Base-by-base conservation (phyloP, 2,113 vertebrate genomes). In the Danio rerio region DNA sequence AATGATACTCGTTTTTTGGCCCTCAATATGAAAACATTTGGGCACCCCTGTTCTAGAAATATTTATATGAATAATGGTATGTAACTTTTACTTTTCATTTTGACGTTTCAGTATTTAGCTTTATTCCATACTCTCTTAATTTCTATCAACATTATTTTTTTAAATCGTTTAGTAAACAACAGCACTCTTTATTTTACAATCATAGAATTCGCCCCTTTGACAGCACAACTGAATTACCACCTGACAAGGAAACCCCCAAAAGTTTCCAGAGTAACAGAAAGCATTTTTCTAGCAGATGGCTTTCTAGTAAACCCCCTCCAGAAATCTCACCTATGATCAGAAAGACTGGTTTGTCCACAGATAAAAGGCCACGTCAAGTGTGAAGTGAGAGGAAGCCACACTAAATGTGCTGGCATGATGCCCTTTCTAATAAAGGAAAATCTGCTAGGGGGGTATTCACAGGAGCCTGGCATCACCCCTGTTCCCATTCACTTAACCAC, bases 401-500 rank as follows among this genome's bases (percentile, higher is more conserved):
- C n/a, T 20, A 45, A 61, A 15, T 6, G 58, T n/a, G 11, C 85
- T 90, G 92, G 91, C 91, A 78, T 49, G 5, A 31, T n/a, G 89
- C 91, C 88, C 66, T 9, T 85, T 61, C 84, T 81, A 81, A 84
- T 87, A 88, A 91, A 91, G 90, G 92, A 91, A 89, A 70, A 65
- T 68, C 59, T 73, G 52, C 16, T 8, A 20, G 66, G 78, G 43
- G 61, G 40, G 40, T 13, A 2, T 66, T 84, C n/a, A 71, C 55
- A 71, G 82, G 85, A 85, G 61, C 68, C 65, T 58, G 49, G 61
- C 42, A 61, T 11, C 58, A 40, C 62, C 72, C 71, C 6, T 53
- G 50, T 47, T 13, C 52, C 69, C 85, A 90, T 92, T 93, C 89
- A 92, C 91, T 83, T 72, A 76, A 21, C 80, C 86, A 89, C 86